Percentiles rank a stretch among this genome's conserved stretches.
Evolutionary conservation across 2,113 vertebrate species (phyloP).

Genomic region (Tragelaphus scriptus): DNA sequence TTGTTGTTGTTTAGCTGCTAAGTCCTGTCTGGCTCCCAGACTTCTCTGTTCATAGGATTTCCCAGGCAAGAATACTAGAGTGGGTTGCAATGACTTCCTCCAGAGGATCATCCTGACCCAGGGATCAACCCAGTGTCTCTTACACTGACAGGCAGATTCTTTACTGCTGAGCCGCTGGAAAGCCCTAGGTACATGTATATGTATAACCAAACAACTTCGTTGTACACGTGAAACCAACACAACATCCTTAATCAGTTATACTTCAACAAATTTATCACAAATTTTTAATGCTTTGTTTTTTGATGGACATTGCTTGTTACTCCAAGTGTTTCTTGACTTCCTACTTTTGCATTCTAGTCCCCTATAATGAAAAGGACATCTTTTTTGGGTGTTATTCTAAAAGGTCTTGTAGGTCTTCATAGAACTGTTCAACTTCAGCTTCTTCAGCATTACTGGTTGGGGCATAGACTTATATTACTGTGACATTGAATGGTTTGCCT

Average conservation of each 20-base stretch:
- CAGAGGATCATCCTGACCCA: background rate
- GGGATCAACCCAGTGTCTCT: accelerated
- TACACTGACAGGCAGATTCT: background rate
- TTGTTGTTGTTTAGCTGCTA: background rate
- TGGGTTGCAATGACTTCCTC: background rate
- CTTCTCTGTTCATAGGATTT: background rate
- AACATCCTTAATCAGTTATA: background rate
- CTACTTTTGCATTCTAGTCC: too few relatives aligned
- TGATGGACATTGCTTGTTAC: background rate
- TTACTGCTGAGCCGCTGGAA: background rate
- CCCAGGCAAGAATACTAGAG: background rate
- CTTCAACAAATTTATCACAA: background rate
- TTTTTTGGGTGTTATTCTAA: too few relatives aligned
- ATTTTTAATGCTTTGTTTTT: background rate
- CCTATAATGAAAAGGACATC: too few relatives aligned
- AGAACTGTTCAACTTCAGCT: too few relatives aligned
- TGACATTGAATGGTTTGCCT: too few relatives aligned
- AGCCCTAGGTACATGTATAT: background rate
- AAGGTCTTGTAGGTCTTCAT: too few relatives aligned
- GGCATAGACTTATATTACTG: too few relatives aligned
- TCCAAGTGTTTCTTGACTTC: too few relatives aligned
- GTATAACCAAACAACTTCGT: background rate
- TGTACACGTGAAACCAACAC: background rate
- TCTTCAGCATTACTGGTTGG: too few relatives aligned
- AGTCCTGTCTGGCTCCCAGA: background rate